phyloP scores from a whole-genome alignment of 2,797 vertebrate genomes.

The Centropyge bicolor region DNA sequence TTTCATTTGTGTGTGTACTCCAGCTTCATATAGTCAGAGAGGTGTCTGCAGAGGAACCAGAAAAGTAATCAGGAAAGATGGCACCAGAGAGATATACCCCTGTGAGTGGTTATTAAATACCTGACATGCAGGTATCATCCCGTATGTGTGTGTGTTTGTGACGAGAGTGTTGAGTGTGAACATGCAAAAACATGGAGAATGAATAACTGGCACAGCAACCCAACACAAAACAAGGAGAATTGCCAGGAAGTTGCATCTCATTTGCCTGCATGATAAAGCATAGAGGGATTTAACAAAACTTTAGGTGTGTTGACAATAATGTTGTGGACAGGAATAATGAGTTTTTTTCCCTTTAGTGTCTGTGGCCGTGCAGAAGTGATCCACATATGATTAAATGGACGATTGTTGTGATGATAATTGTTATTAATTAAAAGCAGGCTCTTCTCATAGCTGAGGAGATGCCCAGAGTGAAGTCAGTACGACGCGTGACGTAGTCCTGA shows the following conservation, averaged over 20 bases:
- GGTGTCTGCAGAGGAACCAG: constrained; percentile 19
- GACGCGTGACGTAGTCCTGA: constrained; percentile 10
- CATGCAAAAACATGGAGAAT: constrained; percentile 37
- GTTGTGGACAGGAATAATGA: constrained; percentile 7
- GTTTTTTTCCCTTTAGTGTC: background rate
- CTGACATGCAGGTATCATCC: constrained; percentile 11
- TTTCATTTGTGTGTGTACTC: constrained; percentile 37
- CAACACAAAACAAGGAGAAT: constrained; percentile 33
- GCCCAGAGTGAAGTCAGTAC: constrained; percentile 16
- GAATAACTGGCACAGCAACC: constrained; percentile 42
- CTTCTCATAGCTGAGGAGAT: constrained; percentile 33
- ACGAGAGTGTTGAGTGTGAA: constrained; percentile 46
- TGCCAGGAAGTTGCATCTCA: constrained; percentile 4
- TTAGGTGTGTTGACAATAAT: constrained; percentile 18
- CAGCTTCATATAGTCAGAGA: constrained; percentile 53
- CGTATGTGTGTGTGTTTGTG: constrained; percentile 27
- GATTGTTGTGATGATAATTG: constrained; percentile 24
- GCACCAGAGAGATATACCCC: constrained; percentile 27
- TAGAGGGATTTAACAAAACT: constrained; percentile 20
- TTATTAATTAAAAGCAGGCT: constrained; percentile 45
- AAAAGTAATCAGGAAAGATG: constrained; percentile 45
- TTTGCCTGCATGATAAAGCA: background rate
- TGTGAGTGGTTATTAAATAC: constrained; percentile 56
- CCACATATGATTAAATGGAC: constrained; percentile 15
- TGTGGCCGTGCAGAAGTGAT: background rate